Conservation (phyloP, 2,113 vertebrate genomes). For the human region DNA sequence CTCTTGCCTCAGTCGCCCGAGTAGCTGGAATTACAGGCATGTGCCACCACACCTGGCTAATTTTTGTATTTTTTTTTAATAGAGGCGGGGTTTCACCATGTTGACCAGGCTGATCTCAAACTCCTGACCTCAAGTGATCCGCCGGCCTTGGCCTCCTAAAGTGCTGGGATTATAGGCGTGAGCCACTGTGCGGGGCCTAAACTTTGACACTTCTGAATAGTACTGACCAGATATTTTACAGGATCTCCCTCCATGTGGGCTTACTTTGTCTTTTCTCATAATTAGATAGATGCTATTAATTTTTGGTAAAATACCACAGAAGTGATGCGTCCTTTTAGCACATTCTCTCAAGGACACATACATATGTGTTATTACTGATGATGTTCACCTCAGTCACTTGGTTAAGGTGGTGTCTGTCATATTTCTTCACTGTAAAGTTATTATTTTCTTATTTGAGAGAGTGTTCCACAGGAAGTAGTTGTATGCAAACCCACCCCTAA, state of each 20-base stretch:
- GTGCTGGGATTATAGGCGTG: no score
- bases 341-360: neutral
- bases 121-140: no score
- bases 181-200: no score
- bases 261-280: neutral
- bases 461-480: no score
- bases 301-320: neutral
- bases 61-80: no score
- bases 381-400: neutral
- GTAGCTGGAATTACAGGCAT: no score
- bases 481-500: no score
- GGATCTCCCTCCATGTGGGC: neutral
- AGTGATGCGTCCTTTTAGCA: neutral
- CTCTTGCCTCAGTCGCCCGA: no score
- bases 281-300: neutral
- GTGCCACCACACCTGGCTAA: no score
- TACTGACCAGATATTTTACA: neutral
- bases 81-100: no score
- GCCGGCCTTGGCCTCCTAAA: no score
- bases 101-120: no score
- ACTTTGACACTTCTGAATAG: neutral
- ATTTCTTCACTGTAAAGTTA: neutral
- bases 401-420: neutral
- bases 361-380: neutral
- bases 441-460: neutral